A percentile compares a stretch with the other conserved stretches of the same genome.
phyloP scores from a whole-genome alignment of 2,113 vertebrate species.

The Aldabrachelys gigantea region DNA sequence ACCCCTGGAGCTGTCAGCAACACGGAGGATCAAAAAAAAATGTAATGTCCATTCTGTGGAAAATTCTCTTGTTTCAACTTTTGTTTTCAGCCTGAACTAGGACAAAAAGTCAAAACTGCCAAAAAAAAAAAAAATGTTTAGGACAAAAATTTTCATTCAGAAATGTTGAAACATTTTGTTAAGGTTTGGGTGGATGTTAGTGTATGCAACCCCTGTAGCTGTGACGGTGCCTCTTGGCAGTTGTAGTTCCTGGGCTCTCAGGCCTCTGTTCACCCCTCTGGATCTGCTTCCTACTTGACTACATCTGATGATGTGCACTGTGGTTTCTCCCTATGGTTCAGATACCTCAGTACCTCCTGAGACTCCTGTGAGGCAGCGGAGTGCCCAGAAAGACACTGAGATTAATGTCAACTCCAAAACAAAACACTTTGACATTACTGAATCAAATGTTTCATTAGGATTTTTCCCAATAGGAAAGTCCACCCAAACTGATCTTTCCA shows the following conservation, averaged over 20 bases:
- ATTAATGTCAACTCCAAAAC: fast-evolving
- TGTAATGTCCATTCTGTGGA: conserved; percentile 26
- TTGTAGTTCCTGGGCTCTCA: not conserved
- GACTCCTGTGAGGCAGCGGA: not conserved
- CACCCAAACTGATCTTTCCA: conserved; percentile 9
- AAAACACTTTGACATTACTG: not conserved
- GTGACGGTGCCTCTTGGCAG: not conserved
- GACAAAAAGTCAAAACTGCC: conserved; percentile 56
- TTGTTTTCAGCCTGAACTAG: not conserved
- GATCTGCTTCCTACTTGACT: fast-evolving
- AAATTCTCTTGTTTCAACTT: conserved; percentile 53
- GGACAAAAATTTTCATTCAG: conserved; percentile 38
- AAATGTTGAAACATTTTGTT: conserved; percentile 58
- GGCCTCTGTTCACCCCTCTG: fast-evolving
- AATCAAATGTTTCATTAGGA: fast-evolving
- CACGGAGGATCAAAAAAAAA: conserved; percentile 41
- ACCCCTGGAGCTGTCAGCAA: not conserved
- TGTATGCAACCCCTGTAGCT: conserved; percentile 5
- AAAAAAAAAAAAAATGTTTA: conserved; percentile 25
- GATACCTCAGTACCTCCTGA: not conserved
- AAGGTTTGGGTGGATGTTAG: conserved; percentile 38
- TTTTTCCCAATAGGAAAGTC: conserved; percentile 47
- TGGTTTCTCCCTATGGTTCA: not conserved
- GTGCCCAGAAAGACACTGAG: not conserved
- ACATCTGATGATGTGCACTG: not conserved